Conservation (phyloP, 2,888 invertebrate genomes). For the Orgyia antiqua region DNA sequence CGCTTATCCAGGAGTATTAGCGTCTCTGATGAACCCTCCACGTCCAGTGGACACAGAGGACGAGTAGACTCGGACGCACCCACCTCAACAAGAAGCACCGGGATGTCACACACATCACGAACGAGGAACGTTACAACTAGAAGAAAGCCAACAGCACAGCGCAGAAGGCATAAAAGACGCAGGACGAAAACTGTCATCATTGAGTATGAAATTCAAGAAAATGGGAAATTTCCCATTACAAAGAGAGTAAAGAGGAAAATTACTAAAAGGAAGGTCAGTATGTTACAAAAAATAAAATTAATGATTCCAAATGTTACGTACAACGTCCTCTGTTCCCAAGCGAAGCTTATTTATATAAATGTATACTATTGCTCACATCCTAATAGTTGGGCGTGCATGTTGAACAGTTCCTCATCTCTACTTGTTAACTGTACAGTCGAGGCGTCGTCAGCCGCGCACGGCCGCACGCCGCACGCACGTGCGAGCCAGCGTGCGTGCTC, state of each 20-base stretch:
- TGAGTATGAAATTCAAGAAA: conserved; percentile 81
- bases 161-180: conserved; percentile 49
- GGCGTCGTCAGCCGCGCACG: conserved; percentile 52
- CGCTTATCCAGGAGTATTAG: conserved; percentile 20
- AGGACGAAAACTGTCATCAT: conserved; percentile 80
- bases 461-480: conserved; percentile 62
- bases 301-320: no score
- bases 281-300: no score
- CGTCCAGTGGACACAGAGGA: conserved; percentile 33
- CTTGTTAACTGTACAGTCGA: no score
- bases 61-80: conserved; percentile 23
- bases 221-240: conserved; percentile 80
- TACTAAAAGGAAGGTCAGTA: conserved; percentile 53
- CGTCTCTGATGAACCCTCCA: conserved; percentile 37
- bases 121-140: conserved; percentile 20
- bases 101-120: conserved; percentile 8
- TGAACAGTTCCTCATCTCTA: no score
- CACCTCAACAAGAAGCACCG: conserved; percentile 24
- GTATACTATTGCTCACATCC: no score
- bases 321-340: no score
- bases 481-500: conserved; percentile 55
- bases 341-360: no score
- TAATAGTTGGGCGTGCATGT: no score
- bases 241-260: conserved; percentile 63
- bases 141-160: conserved; percentile 26